Base-by-base conservation (phyloP, 2,888 invertebrate genomes). In the Troides helena region DNA sequence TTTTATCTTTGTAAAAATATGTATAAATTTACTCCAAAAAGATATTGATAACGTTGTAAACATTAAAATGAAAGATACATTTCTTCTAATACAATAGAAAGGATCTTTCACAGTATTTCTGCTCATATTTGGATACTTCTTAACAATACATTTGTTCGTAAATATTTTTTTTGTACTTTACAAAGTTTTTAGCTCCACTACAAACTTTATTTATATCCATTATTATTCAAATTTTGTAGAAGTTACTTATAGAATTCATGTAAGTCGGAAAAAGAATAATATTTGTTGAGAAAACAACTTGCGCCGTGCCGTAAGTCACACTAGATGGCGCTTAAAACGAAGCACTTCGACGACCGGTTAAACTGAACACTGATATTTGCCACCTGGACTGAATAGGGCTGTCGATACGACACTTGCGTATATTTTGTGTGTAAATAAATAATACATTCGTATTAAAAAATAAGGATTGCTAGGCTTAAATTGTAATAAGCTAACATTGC, bases 291-390 rank as follows among this genome's bases (percentile, higher is more conserved):
- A 83, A 89, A 90, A 90, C 88, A 89, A 79, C 78, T 76, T 76
- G 81, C 81, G 81, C 75, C 75, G 78, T 78, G 79, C 78, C 83
- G 86, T 88, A 86, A 89, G 87, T 87, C 87, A 86, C 80, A 80
- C 78, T 84, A 81, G 80, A 85, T 85, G 87, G 87, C 89, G 90
- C 88, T 89, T 88, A 85, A 88, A 89, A 87, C 85, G 85, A 88
- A 88, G 87, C 84, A 83, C 85, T 85, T 86, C 84, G 83, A 82
- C 84, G 83, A 83, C 83, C 84, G 84, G 86, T 86, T 86, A 88
- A 86, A 89, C 84, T 88, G 85, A 84, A 84, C 83, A 85, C 83
- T 90, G 91, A 92, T 82, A 86, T 77, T 79, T 69, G 76, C 87
- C 91, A 92, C 89, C 92, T 92, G 92, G 91, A 77, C 23, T 7